These are phyloP conservation scores for Erpornis zantholeuca DNA, from an alignment of 2,113 vertebrate genomes.

Conservation along the genomic window DNA sequence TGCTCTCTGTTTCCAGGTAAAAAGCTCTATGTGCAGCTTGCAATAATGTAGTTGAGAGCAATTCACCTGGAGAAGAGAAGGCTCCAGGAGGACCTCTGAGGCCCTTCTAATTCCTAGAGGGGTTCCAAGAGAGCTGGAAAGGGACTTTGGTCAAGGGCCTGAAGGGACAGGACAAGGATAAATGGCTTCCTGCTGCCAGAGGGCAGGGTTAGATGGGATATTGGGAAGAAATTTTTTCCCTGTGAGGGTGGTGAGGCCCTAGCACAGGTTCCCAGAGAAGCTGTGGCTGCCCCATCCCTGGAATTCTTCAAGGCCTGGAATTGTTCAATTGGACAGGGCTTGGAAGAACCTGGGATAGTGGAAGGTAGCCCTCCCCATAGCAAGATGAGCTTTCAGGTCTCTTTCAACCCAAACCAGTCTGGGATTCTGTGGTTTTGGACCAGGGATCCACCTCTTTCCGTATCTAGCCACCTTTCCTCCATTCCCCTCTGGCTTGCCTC, in stretches of 20 bases:
- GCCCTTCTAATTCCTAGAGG: not conserved
- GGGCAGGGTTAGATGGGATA: not conserved
- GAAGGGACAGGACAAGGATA: not conserved
- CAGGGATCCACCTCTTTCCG: not conserved
- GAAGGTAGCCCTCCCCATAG: not conserved
- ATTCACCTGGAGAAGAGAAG: not conserved
- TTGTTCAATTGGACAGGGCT: not conserved
- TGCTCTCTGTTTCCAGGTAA: not conserved
- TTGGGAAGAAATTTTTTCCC: not conserved
- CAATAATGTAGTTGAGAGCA: rapidly evolving
- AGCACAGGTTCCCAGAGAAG: not conserved
- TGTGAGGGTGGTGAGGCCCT: not conserved
- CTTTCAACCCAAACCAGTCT: not conserved
- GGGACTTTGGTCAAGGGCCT: not conserved
- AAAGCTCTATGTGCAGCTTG: not conserved
- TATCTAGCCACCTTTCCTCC: not conserved
- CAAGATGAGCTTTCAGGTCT: not conserved
- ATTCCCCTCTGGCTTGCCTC: not conserved
- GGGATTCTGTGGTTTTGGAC: not conserved
- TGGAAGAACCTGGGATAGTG: not conserved
- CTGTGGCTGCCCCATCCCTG: not conserved
- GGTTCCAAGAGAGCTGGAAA: not conserved
- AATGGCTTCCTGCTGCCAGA: not conserved
- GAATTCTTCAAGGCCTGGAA: not conserved
- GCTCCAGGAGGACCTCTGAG: not conserved